Base-by-base conservation (phyloP, 2,888 invertebrate genomes). In the Netelia fuscicornis region DNA sequence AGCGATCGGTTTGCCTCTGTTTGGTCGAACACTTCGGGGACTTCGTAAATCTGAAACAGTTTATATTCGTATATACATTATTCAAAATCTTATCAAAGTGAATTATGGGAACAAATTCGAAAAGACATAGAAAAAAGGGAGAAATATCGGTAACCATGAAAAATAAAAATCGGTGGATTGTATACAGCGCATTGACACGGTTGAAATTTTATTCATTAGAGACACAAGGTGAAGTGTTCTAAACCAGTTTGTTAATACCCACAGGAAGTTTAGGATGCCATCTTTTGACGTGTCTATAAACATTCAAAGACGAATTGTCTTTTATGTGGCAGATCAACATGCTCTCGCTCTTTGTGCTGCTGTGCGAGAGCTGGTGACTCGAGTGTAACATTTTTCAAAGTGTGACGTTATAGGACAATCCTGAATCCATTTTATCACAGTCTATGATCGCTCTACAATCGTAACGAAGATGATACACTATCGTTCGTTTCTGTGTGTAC, bases 401-500 rank as follows among this genome's bases (percentile, higher is more conserved):
- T 11, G 11, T 48, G 48, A 13, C 3, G 3, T 13, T 13, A 3
- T 13, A 48, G 13, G 3, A 48, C 11, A 13, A 48, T 48, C 13
- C 11, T 48, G 48, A 48, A 48, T 48, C 2, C 10, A 60, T 25
- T 60, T 60, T 25, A 2, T 23, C 2, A 10, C 6, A 60, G 1
- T 23, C 20, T 25, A 10, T 20, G 23, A 23, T 2, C 8, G n/a
- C 52, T 6, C 2, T 30, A 86, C 94, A 94, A 83, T 94, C 94
- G 87, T 94, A 94, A 84, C 93, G 93, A 90, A 94, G 90, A 87
- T 94, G 94, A 0, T 94, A 93, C 87, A 92, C 93, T 68, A 94
- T 89, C 37, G 94, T 94, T 75, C 94, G 92, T 85, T 92, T 91
- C 81, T 93, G 91, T n/a, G 93, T 92, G 87, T 94, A 94, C 0